Evolutionary conservation across 37 sponge, comb jelly and placozoan species (phyloP), one percentile per base, ranked within the genome.

Genomic region (Mnemiopsis leidyi): DNA sequence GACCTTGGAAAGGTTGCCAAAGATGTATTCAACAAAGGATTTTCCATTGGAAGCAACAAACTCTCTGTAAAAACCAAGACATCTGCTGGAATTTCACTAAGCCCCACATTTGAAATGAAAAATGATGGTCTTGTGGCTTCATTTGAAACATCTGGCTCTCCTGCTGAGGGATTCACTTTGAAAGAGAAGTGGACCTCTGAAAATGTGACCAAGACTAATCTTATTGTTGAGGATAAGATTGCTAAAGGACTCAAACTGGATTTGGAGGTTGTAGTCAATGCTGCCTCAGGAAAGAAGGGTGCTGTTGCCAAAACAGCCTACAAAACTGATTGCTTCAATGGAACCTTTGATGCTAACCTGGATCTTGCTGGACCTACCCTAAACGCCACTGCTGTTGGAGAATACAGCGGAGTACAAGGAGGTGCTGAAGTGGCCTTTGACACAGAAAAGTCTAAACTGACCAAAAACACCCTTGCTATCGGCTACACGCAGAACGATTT

Each of bases 1-100:
- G 90, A 85, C 30, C 90, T 40, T 35, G 61, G 90, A 18, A 85
- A 85, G n/a, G 90, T n/a, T 85, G 90, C 61, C 24, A 85, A 85
- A 40, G 90, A 40, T 85, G 90, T 85, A 3, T 85, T 85, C 61
- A 85, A 85, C 90, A 85, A 85, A 25, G 90, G 90, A 33, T 85
- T 85, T 28, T 85, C 90, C 36, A 85, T 85, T 25, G 90, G 90
- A 7, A 85, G 90, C 48, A 40, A 40, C 40, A 85, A 38, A 39
- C 61, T 40, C 25, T 24, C 90, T 25, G 90, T 85, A 28, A 85
- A 85, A 85, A 38, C 90, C 24, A 40, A 38, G 90, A 40, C 61
- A 21, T 23, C 61, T 13, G 24, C 36, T 77, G 79, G 79, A 33
- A 77, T 40, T 85, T 40, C 61, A 28, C 30, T 85, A n/a, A 85